These are phyloP conservation scores for Spermophilus dauricus DNA, from an alignment of 2,113 vertebrate genomes.

Conservation along the genomic window DNA sequence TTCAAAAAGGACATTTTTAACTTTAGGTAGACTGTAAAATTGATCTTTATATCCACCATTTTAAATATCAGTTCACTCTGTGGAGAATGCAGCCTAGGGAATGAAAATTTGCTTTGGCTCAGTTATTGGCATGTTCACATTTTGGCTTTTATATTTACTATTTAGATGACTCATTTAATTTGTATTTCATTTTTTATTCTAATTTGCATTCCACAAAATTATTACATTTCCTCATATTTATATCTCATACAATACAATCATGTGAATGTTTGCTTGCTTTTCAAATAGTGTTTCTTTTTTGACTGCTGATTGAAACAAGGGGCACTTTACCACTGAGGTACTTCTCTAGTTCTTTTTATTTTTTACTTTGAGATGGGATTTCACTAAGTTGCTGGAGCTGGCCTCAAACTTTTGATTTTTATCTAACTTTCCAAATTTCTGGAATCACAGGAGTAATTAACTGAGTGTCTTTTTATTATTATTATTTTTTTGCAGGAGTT, in stretches of 20 bases:
- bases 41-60: background rate
- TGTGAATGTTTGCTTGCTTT: background rate
- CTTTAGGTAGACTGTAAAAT: background rate
- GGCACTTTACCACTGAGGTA: too few species aligned
- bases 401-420: too few species aligned
- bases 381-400: too few species aligned
- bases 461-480: background rate
- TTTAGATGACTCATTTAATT: background rate
- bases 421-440: too few species aligned
- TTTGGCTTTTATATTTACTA: background rate
- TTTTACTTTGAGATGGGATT: too few species aligned
- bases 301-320: too few species aligned
- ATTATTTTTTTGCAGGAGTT: background rate
- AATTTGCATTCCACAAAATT: background rate
- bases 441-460: too few species aligned
- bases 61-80: background rate
- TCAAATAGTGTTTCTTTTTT: background rate
- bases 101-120: background rate
- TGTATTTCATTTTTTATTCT: background rate
- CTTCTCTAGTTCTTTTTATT: too few species aligned
- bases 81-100: background rate
- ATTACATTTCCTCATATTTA: background rate
- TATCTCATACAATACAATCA: background rate
- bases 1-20: background rate
- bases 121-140: background rate